Evolutionary conservation across 2,113 vertebrate species (phyloP).

Genomic region (Notechis scutatus): DNA sequence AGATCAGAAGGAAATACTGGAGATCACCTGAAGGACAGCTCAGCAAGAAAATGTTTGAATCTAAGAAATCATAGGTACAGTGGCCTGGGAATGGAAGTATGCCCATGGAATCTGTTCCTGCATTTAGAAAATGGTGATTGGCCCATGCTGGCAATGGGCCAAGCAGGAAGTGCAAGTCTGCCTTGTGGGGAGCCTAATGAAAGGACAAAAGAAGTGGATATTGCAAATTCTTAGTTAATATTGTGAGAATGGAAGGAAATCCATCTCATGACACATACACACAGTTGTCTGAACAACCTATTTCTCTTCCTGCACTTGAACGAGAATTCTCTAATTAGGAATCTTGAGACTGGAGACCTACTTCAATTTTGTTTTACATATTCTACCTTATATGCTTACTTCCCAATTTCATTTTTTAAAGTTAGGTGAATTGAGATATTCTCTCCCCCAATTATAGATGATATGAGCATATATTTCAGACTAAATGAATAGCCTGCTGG

Average conservation of each 20-base stretch:
- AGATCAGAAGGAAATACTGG: not conserved
- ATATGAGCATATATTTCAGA: not conserved
- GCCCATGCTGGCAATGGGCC: not conserved
- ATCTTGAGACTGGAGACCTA: not conserved
- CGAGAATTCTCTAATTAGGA: not conserved
- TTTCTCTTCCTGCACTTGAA: not conserved
- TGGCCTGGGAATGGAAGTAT: not conserved
- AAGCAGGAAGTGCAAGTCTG: not conserved
- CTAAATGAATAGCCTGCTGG: not conserved
- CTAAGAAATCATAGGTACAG: not conserved
- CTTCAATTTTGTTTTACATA: not conserved
- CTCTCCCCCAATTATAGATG: not conserved
- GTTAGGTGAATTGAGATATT: not conserved
- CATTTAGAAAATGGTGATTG: not conserved
- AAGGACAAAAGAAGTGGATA: not conserved
- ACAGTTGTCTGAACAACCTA: not conserved
- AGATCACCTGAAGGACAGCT: not conserved
- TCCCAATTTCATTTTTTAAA: not conserved
- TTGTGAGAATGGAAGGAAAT: not conserved
- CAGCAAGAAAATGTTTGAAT: not conserved
- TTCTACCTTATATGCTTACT: not conserved
- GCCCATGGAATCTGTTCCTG: not conserved
- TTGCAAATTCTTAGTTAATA: not conserved
- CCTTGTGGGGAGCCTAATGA: not conserved
- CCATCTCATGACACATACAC: not conserved